Evolutionary conservation across 2,888 invertebrate species (phyloP), one percentile per base, ranked within the genome.

Genomic region (Cataglyphis altisquamis): DNA sequence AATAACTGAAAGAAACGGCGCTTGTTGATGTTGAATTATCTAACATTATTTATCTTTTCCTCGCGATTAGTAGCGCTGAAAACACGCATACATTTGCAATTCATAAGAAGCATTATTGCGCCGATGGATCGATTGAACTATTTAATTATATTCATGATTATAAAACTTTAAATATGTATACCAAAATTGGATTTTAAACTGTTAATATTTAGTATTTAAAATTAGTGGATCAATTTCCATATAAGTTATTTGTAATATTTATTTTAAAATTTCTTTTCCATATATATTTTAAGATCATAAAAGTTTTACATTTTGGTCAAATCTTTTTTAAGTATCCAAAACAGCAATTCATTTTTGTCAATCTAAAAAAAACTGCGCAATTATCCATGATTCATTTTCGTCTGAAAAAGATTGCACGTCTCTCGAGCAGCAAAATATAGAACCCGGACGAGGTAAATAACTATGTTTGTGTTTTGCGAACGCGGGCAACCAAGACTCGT

Each of bases 1-100:
- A 68, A 68, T 68, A 68, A 78, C 9, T 41, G 67, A 66, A 68
- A 67, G 78, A 68, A 78, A 67, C 48, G 39, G n/a, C 39, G 78
- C 63, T 39, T 29, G 21, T 81, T 62, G 62, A 63, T 72, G 81
- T 39, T 52, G 29, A 81, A 81, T 80, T 80, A 80, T 80, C 73
- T 72, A 72, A 60, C 57, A 18, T 45, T 72, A 62, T 72, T 80
- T 80, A 80, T 80, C 78, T 80, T 73, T 80, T 25, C 32, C 25
- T 45, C 25, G 73, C 25, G 78, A 80, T 80, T 78, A 70, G 39
- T 68, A 72, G 18, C 8, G 72, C 36, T 78, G 72, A 60, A 80
- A 80, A 72, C n/a, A 80, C 64, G 45, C 73, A n/a, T 72, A 45
- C 15, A 67, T 39, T 57, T 29, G 18, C 72, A 70, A 57, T 78